A percentile compares a stretch with the other conserved stretches of the same genome.
These are phyloP conservation scores for Oceanites oceanicus DNA, from an alignment of 2,113 vertebrate species.

Conservation along the genomic window DNA sequence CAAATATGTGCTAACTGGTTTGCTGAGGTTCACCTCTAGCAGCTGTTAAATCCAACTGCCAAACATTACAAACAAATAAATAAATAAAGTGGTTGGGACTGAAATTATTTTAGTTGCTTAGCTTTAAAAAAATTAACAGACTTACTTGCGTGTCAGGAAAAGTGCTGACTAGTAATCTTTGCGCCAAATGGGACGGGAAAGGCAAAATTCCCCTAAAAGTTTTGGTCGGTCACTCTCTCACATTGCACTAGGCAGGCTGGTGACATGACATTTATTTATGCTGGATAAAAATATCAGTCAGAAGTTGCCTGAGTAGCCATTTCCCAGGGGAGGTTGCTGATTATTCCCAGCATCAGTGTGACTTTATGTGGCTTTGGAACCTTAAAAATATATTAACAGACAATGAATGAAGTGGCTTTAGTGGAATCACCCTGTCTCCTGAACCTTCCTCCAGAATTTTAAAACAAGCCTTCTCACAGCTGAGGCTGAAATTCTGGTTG, in stretches of 20 bases:
- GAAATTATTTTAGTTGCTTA: not conserved
- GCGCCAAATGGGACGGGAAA: not conserved
- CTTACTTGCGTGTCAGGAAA: not conserved
- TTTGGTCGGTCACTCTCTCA: not conserved
- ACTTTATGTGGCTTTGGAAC: constrained; percentile 2
- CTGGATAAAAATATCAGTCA: constrained; percentile 11
- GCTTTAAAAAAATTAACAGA: constrained; percentile 17
- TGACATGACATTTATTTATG: constrained; percentile 20
- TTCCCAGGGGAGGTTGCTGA: not conserved
- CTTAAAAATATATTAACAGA: not conserved
- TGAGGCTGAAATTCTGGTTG: not conserved
- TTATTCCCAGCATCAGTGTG: not conserved
- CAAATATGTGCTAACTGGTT: not conserved
- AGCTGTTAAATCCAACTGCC: constrained; percentile 9
- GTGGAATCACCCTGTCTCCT: fast-evolving
- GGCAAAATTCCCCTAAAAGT: not conserved
- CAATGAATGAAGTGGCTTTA: not conserved
- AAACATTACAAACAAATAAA: constrained; percentile 12
- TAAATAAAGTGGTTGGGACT: not conserved
- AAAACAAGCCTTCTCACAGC: not conserved
- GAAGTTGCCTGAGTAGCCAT: not conserved
- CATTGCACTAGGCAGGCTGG: not conserved
- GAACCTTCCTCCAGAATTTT: constrained; percentile 11
- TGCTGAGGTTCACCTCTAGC: not conserved
- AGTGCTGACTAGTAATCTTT: not conserved